Percentiles rank a stretch among this genome's conserved stretches.
Conservation (phyloP, 1,140 invertebrate genomes). For the Danaus melanippus region DNA sequence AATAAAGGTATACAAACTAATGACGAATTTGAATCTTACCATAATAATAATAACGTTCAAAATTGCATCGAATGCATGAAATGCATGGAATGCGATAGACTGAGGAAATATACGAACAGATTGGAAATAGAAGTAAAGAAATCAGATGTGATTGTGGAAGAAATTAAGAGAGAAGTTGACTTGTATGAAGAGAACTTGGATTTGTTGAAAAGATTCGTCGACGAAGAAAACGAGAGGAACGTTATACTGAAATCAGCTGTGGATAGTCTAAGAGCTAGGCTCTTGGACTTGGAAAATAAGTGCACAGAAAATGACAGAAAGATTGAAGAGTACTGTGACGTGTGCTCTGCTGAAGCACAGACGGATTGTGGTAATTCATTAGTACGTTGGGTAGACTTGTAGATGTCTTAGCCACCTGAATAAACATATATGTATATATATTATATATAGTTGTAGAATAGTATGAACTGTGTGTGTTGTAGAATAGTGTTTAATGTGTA, state of each 20-base stretch:
- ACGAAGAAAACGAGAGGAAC: constrained; percentile 39
- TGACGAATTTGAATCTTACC: constrained; percentile 13
- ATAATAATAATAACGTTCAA: constrained; percentile 31
- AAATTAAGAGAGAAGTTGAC: constrained; percentile 32
- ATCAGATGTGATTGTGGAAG: constrained; percentile 13
- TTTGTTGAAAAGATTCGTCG: constrained; percentile 30
- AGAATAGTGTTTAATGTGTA: constrained; percentile 8
- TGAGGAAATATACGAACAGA: constrained; percentile 28
- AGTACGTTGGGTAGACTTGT: constrained; percentile 3
- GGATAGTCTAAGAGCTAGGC: constrained; percentile 31
- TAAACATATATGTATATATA: too few species aligned
- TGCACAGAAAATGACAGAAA: constrained; percentile 29
- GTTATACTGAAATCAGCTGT: constrained; percentile 29
- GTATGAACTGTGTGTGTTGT: background rate
- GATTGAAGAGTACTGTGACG: constrained; percentile 24
- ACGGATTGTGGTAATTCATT: constrained; percentile 44
- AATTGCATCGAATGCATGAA: constrained; percentile 28
- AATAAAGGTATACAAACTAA: constrained; percentile 25
- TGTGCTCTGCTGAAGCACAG: constrained; percentile 26
- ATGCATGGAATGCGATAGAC: constrained; percentile 38
- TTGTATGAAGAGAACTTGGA: constrained; percentile 44
- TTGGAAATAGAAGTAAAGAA: constrained; percentile 40
- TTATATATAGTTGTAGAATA: too few species aligned
- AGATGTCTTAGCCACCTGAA: too few species aligned
- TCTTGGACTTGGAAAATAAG: constrained; percentile 31